phyloP scores from a whole-genome alignment of 2,797 vertebrate species.

The Gymnodraco acuticeps region DNA sequence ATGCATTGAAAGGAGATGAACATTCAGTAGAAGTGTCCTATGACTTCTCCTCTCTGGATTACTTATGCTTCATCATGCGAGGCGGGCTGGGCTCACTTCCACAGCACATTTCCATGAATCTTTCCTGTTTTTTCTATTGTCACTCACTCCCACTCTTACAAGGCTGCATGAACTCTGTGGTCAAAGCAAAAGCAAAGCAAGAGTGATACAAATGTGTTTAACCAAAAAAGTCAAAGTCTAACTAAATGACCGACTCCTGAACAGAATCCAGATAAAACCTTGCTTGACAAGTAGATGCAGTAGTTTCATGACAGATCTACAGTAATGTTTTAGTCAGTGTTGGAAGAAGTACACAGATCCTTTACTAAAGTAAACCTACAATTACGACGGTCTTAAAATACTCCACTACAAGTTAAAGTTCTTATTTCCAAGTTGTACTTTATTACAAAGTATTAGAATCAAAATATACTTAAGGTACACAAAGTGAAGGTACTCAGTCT shows the following conservation, averaged over 20 bases:
- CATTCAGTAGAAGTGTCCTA: constrained; percentile 3
- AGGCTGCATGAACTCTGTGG: constrained; percentile 31
- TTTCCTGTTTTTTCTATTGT: constrained; percentile 12
- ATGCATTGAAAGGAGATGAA: constrained; percentile 59
- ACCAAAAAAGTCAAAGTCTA: constrained; percentile 10
- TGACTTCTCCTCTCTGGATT: constrained; percentile 56
- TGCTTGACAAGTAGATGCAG: not conserved
- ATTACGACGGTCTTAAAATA: too few relatives aligned
- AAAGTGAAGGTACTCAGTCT: too few relatives aligned
- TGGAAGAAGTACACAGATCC: too few relatives aligned
- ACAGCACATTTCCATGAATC: constrained; percentile 4
- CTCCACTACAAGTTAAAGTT: too few relatives aligned
- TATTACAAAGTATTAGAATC: too few relatives aligned
- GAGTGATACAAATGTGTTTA: not conserved
- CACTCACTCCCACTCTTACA: constrained; percentile 39
- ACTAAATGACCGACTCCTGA: constrained; percentile 8
- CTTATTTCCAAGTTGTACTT: too few relatives aligned
- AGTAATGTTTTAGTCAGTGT: too few relatives aligned
- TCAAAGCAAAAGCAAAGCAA: constrained; percentile 48
- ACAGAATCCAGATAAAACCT: constrained; percentile 25
- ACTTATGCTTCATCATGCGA: constrained; percentile 49
- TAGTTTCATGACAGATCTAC: constrained; percentile 22
- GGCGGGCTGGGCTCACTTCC: constrained; percentile 34
- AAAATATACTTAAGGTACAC: too few relatives aligned
- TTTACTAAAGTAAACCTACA: too few relatives aligned